Percentiles rank a stretch among this genome's conserved stretches.
phyloP scores from a whole-genome alignment of 2,888 invertebrate genomes.

The Drosophila cognata region DNA sequence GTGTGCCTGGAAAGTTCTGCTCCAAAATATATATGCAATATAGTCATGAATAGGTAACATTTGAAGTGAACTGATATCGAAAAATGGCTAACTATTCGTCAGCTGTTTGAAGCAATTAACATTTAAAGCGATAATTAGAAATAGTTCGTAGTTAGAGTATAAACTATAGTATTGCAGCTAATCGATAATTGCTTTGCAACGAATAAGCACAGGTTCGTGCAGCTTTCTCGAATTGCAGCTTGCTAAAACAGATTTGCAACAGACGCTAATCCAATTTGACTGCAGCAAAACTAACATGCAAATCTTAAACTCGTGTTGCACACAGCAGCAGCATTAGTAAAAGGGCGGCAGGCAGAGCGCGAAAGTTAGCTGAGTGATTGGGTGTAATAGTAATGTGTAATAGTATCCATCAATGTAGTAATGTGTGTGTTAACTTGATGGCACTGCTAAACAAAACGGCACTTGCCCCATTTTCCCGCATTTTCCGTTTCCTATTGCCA shows the following conservation, averaged over 20 bases:
- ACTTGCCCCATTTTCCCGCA: constrained; percentile 64
- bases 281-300: constrained; percentile 12
- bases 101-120: background rate
- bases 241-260: background rate
- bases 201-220: background rate
- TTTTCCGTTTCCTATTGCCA: constrained; percentile 59
- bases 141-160: background rate
- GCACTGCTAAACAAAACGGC: constrained; percentile 36
- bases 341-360: background rate
- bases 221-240: constrained; percentile 1
- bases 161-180: background rate
- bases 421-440: constrained; percentile 39
- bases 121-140: constrained; percentile 5
- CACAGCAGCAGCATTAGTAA: background rate
- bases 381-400: background rate
- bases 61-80: background rate
- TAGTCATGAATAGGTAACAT: background rate
- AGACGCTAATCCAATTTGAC: background rate
- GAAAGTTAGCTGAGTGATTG: background rate
- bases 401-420: constrained; percentile 45
- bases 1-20: background rate
- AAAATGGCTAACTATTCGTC: background rate
- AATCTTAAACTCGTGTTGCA: constrained; percentile 32
- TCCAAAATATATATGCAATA: background rate
- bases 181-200: constrained; percentile 10